Base-by-base conservation (phyloP, 2,888 invertebrate species). In the Campoplex nolae region DNA sequence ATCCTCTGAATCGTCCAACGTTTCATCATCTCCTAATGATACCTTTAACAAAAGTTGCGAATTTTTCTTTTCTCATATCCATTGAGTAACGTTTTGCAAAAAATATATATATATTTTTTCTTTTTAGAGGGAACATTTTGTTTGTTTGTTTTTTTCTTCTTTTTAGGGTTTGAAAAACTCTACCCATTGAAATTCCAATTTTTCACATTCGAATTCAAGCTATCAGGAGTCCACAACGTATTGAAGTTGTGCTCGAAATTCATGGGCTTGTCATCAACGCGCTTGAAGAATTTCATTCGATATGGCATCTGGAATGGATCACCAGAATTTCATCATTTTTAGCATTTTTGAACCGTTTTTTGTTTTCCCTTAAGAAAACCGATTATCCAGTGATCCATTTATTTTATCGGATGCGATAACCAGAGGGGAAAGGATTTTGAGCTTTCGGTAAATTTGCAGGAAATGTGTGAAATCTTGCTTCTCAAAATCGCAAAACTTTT, bases 21-120 rank as follows among this genome's bases (percentile, higher is more conserved):
- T 88, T 87, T 90, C 90, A 38, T 88, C 90, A 88, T 92, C 90
- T 80, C 89, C 88, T 89, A 89, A 83, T 85, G 90, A 88, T 78
- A 93, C 92, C 93, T 94, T 91, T 75, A 93, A 93, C 92, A 93
- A 89, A 91, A 82, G 75, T 83, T 83, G 77, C 71, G 68, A 70
- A 84, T 45, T 38, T 80, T 67, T 23, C 54, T 68, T 75, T 78
- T 68, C 71, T 79, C 38, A 45, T 81, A 75, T 80, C 74, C 73
- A 45, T 71, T 35, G 54, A 68, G 35, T 58, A 28, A 70, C 23
- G 58, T 13, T 32, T 73, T 18, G 67, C 75, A 18, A 23, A 45
- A 75, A 71, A 74, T 35, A 62, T 32, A 16, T n/a, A 28, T 32
- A 6, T 28, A 62, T 51, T 71, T 58, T 51, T 51, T 3, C 16